phyloP scores from a whole-genome alignment of 2,113 vertebrate genomes.

The Hylia prasina region DNA sequence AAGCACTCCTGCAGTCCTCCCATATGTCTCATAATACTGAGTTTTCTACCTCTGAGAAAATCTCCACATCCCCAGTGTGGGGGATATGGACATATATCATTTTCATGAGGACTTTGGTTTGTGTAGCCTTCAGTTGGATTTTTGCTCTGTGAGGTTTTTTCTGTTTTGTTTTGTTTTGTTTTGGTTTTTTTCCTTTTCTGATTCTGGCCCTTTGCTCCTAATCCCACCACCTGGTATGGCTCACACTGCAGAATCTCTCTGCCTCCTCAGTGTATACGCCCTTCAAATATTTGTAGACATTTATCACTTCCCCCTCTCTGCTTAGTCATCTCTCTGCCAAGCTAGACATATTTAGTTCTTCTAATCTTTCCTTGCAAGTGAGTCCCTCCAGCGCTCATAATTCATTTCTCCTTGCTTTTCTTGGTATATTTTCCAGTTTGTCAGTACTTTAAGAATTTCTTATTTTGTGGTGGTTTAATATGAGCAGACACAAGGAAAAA shows the following conservation, averaged over 20 bases:
- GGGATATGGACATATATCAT: neutral
- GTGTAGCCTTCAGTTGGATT: neutral
- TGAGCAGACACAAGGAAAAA: neutral
- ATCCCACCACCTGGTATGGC: slow-evolving; percentile 49
- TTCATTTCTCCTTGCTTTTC: slow-evolving; percentile 49
- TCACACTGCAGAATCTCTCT: slow-evolving; percentile 20
- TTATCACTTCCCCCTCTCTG: slow-evolving; percentile 31
- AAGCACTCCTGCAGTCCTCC: neutral
- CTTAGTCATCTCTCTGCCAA: slow-evolving; percentile 62
- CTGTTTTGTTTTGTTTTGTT: neutral
- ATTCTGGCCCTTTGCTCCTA: slow-evolving; percentile 22
- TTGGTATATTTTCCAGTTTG: slow-evolving; percentile 23
- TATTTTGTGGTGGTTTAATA: neutral
- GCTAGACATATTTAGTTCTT: slow-evolving; percentile 53
- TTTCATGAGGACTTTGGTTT: neutral
- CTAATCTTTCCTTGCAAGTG: slow-evolving; percentile 50
- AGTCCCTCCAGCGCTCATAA: slow-evolving; percentile 35
- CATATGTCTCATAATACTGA: neutral
- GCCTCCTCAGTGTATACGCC: slow-evolving; percentile 7
- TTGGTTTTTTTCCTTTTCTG: neutral
- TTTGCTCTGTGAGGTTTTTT: neutral
- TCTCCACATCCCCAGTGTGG: neutral
- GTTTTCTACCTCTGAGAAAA: slow-evolving; percentile 6
- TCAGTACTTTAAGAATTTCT: neutral
- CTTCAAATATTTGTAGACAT: slow-evolving; percentile 60